These are phyloP conservation scores for Pseudomugil tenellus DNA, from an alignment of 2,797 vertebrate species.

Conservation along the genomic window DNA sequence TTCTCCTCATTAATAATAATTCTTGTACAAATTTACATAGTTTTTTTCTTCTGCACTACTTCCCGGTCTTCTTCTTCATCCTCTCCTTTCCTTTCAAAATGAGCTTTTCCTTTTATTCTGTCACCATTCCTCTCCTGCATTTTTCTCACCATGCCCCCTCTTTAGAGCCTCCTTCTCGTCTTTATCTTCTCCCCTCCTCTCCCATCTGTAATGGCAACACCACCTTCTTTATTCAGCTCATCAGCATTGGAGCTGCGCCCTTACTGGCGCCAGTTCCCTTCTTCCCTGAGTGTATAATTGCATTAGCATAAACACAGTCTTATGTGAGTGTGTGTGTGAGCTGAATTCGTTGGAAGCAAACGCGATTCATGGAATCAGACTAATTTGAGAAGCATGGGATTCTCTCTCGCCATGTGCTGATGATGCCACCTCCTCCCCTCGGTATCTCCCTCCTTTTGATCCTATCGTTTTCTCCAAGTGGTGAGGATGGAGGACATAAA, in stretches of 20 bases:
- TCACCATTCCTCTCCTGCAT: constrained; percentile 4
- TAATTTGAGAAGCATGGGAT: constrained; percentile 44
- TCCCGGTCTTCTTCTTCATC: too few species aligned
- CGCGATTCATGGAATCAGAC: constrained; percentile 34
- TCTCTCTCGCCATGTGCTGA: constrained; percentile 26
- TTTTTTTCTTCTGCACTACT: too few species aligned
- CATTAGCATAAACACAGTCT: constrained; percentile 66
- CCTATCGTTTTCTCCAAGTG: background rate
- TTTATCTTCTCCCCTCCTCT: background rate
- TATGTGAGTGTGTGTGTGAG: constrained; percentile 21
- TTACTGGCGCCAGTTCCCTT: constrained; percentile 43
- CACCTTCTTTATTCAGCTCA: constrained; percentile 56
- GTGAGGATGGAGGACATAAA: constrained; percentile 37
- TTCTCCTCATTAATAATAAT: background rate
- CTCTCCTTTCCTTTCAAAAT: background rate
- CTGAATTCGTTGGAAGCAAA: constrained; percentile 8
- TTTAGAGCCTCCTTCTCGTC: background rate
- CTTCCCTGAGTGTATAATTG: constrained; percentile 66
- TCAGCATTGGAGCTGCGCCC: constrained; percentile 61
- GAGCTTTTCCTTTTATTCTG: background rate
- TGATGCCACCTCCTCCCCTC: background rate
- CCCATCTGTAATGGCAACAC: constrained; percentile 54
- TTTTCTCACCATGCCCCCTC: background rate
- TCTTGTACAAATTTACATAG: background rate
- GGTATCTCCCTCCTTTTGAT: background rate